Base-by-base conservation (phyloP, 2,888 invertebrate species). In the Dryobotodes eremita region DNA sequence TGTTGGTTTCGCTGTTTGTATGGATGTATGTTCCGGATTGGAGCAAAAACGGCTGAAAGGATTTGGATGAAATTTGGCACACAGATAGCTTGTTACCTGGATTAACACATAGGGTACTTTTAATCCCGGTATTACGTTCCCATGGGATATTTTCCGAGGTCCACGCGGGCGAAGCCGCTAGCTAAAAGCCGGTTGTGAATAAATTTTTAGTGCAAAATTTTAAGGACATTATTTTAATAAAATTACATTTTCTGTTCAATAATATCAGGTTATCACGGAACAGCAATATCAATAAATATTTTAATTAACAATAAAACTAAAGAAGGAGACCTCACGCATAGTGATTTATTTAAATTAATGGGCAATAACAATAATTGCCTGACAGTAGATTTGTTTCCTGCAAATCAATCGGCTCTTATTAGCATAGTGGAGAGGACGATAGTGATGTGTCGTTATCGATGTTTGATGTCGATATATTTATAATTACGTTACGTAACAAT, bases 311-410 rank as follows among this genome's bases (percentile, higher is more conserved):
- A 84, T 76, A 79, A 87, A 75, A 61, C 64, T 36, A 42, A 71
- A 73, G 66, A 82, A 71, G 69, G n/a, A 82, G 91, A 93, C 94
- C 93, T 85, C 94, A 93, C 93, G 89, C 92, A 85, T 88, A 78
- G 87, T 89, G 90, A 89, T 93, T 91, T 89, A 92, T 92, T 92
- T 92, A 90, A 93, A 94, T 94, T 93, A 94, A 93, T 93, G 85
- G 89, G 84, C 92, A 90, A 94, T 93, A 94, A 93, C 93, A 93
- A 94, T 95, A 92, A 95, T 94, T 93, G 94, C 91, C 90, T 86
- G 90, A 83, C 89, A 89, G 88, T 88, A 90, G 92, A 94, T 95
- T 94, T 94, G 95, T 95, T 93, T 92, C 90, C 95, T 95, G 95
- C 94, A 94, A 95, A 95, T 95, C 89, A 87, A 89, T 90, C 78